These are phyloP conservation scores for Setipinna tenuifilis DNA, from an alignment of 2,797 vertebrate species.

Conservation along the genomic window DNA sequence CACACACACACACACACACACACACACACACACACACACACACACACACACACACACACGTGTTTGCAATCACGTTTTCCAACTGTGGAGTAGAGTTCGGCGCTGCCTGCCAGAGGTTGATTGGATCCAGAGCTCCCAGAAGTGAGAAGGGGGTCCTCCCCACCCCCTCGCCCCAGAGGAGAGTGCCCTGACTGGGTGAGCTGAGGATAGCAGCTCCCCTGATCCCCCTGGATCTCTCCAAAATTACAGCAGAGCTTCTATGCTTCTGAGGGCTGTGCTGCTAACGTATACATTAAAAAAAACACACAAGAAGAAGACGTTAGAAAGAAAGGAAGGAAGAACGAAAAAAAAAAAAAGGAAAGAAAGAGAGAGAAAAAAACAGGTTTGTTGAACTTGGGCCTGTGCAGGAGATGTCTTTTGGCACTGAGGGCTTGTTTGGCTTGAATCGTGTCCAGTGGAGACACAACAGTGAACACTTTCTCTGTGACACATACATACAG, in stretches of 20 bases:
- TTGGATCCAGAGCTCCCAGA: slow-evolving; percentile 49
- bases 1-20: slow-evolving; percentile 4
- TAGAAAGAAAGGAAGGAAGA: too few relatives aligned
- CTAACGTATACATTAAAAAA: background rate
- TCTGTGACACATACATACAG: slow-evolving; percentile 33
- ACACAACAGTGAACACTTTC: slow-evolving; percentile 35
- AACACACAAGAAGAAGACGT: background rate
- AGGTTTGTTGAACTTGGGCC: background rate
- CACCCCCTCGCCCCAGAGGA: slow-evolving; percentile 19
- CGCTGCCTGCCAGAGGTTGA: slow-evolving; percentile 41
- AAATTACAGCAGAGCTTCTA: background rate
- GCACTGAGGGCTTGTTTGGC: background rate
- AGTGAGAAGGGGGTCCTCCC: slow-evolving; percentile 34
- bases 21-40: slow-evolving; percentile 20
- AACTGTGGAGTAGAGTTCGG: slow-evolving; percentile 7
- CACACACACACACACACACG: slow-evolving; percentile 36
- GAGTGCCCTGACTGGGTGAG: slow-evolving; percentile 46
- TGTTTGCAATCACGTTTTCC: slow-evolving; percentile 48
- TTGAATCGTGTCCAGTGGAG: background rate
- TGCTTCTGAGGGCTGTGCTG: background rate
- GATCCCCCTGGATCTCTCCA: slow-evolving; percentile 1
- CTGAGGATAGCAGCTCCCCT: slow-evolving; percentile 40
- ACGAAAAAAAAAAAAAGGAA: too few relatives aligned
- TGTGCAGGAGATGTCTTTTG: background rate
- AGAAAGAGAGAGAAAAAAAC: background rate